Evolutionary conservation across 37 sponge, comb jelly and placozoan species (phyloP), one percentile per base, ranked within the genome.

Genomic region (Geodia barretti): DNA sequence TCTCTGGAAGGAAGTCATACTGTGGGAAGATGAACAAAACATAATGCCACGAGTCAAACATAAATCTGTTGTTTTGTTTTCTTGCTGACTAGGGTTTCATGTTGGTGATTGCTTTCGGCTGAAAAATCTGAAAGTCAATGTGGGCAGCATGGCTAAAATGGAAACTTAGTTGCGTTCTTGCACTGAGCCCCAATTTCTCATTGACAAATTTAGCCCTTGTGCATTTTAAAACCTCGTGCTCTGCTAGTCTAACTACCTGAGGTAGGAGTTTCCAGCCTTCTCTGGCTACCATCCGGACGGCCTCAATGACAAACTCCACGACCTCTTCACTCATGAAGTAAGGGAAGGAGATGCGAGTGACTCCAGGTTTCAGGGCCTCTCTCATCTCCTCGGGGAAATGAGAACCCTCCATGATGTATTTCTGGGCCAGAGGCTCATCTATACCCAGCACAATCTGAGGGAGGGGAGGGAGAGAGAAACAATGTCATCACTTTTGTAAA

Each of bases 241-340:
- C n/a, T n/a, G n/a, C n/a, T n/a, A n/a, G n/a, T n/a, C n/a, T n/a
- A n/a, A n/a, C 43, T 74, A 93, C 94, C 58, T 86, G 81, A 20
- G 97, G 94, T 31, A 96, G 76, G 0, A 96, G 70, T 72, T 91
- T 93, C 97, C 97, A 96, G 73, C 97, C 97, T 72, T 87, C 79
- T 43, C 85, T 79, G 1, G 97, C 97, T 74, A 91, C 82, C 92
- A 96, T 82, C 62, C 67, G 54, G 62, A 96, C 88, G 23, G 97
- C 94, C 37, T 80, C n/a, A 37, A 88, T 70, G 43, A 96, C 81
- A 81, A 71, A 96, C 14, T 88, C 82, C 17, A 88, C 81, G 14
- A 35, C 84, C 41, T 93, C 89, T 1, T 72, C 62, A 39, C 75
- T 77, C 83, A 91, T 93, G 73, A 93, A 93, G 88, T 93, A 96